These are phyloP conservation scores for Apoda limacodes DNA, from an alignment of 2,888 invertebrate genomes.

Conservation along the genomic window DNA sequence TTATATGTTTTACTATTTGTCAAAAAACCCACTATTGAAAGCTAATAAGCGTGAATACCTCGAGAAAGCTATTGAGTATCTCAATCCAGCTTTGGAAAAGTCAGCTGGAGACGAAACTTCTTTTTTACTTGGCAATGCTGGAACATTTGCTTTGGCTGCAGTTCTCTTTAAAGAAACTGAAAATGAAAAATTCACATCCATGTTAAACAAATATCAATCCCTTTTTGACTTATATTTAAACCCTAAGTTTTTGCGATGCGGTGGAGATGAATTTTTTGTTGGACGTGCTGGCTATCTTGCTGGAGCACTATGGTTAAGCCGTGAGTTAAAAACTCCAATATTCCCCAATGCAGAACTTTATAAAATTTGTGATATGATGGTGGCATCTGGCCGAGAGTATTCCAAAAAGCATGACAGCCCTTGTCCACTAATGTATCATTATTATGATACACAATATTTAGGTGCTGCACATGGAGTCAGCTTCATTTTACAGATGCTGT, in stretches of 20 bases:
- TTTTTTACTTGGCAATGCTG: slow-evolving; percentile 84
- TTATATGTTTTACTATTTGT: slow-evolving; percentile 80
- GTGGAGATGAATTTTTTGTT: slow-evolving; percentile 87
- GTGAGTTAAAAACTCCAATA: slow-evolving; percentile 58
- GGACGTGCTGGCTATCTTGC: slow-evolving; percentile 87
- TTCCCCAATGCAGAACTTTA: slow-evolving; percentile 60
- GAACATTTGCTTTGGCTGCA: slow-evolving; percentile 79
- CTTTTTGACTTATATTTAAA: slow-evolving; percentile 41
- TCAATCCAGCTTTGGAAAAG: slow-evolving; percentile 71
- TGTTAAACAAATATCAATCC: slow-evolving; percentile 45
- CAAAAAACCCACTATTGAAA: slow-evolving; percentile 62
- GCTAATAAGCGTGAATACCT: slow-evolving; percentile 57
- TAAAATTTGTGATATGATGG: slow-evolving; percentile 75
- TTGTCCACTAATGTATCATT: slow-evolving; percentile 83
- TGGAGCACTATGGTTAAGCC: slow-evolving; percentile 79
- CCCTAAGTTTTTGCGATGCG: slow-evolving; percentile 70
- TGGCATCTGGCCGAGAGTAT: slow-evolving; percentile 79
- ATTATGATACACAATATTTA: slow-evolving; percentile 79
- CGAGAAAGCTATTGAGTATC: slow-evolving; percentile 71
- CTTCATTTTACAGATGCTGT: slow-evolving; percentile 69
- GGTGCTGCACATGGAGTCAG: slow-evolving; percentile 74
- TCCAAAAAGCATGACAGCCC: slow-evolving; percentile 65
- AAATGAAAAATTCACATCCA: slow-evolving; percentile 38
- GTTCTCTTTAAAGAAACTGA: slow-evolving; percentile 69
- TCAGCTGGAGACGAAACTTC: slow-evolving; percentile 73